Base-by-base conservation (phyloP, 2,797 vertebrate genomes). In the Lerista edwardsae region DNA sequence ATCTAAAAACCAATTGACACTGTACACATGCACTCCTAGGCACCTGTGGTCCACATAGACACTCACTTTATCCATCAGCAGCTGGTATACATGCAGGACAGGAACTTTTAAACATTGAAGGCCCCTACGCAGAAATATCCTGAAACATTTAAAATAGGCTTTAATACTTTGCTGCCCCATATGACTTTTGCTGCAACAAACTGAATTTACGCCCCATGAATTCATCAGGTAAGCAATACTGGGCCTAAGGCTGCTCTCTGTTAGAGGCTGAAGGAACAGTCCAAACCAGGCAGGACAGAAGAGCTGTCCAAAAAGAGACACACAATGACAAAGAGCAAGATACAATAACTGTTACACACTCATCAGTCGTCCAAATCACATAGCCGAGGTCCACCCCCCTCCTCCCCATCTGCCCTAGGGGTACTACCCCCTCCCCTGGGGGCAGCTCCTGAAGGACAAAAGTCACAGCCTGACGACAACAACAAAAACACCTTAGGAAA, bases 241-340 rank as follows among this genome's bases (percentile, higher is more conserved):
- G 8, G 59, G 59, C 59, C 59, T 6, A 61, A 5, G 23, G 23
- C 59, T 61, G 15, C 21, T 57, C 59, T 61, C 75, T 71, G 64
- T 81, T 65, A 59, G 72, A 25, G 51, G 27, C 6, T 11, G 51
- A 75, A 34, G 31, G 31, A 69, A 81, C 27, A 9, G 59, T 75
- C 79, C n/a, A 75, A 57, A 55, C 64, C 15, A 64, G 61, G 39
- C 59, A 64, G 44, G 44, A 76, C 36, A 59, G 75, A 62, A 71
- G 23, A 19, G n/a, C 55, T 76, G 80, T 91, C 81, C 17, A 0
- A 67, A 84, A 69, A 69, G 85, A 65, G 47, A 80, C 59, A 61
- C 59, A 61, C 59, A 72, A 91, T 61, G 78, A 85, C 67, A 82
- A 76, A 90, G 87, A 87, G 84, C 65, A 86, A 61, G 68, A 72